These are phyloP conservation scores for Salvelinus alpinus DNA, from an alignment of 2,113 vertebrate species.

Conservation along the genomic window DNA sequence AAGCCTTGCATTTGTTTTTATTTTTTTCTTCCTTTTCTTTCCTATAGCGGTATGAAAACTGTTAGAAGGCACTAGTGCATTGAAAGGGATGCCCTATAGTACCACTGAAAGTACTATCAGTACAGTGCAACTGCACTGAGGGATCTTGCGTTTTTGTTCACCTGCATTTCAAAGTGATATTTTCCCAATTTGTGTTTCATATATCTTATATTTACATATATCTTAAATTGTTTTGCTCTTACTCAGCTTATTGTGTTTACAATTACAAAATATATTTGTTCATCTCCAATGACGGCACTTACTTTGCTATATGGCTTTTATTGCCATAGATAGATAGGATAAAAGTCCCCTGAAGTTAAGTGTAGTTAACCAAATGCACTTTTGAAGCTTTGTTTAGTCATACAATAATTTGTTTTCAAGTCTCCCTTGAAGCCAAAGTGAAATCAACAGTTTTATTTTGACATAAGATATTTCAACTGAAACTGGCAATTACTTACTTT, in stretches of 20 bases:
- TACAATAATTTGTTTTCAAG: slow-evolving; percentile 22
- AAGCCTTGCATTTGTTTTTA: slow-evolving; percentile 86
- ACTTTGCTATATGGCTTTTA: neutral
- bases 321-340: neutral
- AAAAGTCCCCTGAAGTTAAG: neutral
- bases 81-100: slow-evolving; percentile 48
- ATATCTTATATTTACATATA: neutral
- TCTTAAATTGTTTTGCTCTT: neutral
- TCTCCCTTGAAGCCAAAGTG: slow-evolving; percentile 55
- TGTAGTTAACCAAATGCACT: slow-evolving; percentile 47
- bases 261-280: neutral
- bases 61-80: slow-evolving; percentile 85
- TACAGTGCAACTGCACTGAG: slow-evolving; percentile 68
- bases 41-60: slow-evolving; percentile 68
- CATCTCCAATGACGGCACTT: neutral
- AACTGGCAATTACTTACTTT: neutral
- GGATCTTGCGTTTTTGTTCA: slow-evolving; percentile 37
- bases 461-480: slow-evolving; percentile 32
- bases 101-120: slow-evolving; percentile 47
- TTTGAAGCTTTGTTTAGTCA: slow-evolving; percentile 40
- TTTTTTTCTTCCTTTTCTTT: slow-evolving; percentile 37
- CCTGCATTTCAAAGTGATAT: neutral
- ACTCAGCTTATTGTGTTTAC: neutral
- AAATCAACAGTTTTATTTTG: slow-evolving; percentile 46
- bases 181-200: neutral